Evolutionary conservation across 2,113 vertebrate genomes (phyloP).

Genomic region (Canis aureus): DNA sequence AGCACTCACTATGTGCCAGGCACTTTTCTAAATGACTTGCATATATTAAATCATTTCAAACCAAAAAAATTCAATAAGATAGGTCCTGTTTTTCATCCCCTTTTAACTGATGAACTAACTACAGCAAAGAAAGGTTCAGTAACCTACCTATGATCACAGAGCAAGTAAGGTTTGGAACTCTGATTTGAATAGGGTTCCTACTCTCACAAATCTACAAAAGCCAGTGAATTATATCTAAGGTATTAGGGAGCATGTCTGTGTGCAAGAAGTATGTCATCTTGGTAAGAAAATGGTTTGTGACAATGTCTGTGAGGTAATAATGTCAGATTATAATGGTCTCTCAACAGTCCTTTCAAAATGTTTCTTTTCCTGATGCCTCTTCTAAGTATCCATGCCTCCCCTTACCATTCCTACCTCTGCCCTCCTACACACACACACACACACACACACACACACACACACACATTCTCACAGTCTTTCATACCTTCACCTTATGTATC

Average conservation of each 20-base stretch:
- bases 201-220: neutral
- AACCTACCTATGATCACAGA: neutral
- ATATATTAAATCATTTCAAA: neutral
- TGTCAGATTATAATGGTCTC: neutral
- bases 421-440: neutral
- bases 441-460: neutral
- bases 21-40: neutral
- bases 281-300: neutral
- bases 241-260: neutral
- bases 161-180: neutral
- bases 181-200: neutral
- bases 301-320: neutral
- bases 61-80: neutral
- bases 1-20: neutral
- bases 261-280: neutral
- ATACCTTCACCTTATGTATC: neutral
- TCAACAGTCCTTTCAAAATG: neutral
- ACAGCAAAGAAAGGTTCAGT: neutral
- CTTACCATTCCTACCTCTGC: neutral
- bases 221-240: neutral
- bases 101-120: neutral
- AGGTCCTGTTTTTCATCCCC: neutral
- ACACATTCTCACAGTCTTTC: neutral
- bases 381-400: neutral
- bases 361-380: neutral